Percentiles rank a stretch among this genome's conserved stretches.
phyloP scores from a whole-genome alignment of 2,113 vertebrate genomes.

The Phylloscopus trochilus region DNA sequence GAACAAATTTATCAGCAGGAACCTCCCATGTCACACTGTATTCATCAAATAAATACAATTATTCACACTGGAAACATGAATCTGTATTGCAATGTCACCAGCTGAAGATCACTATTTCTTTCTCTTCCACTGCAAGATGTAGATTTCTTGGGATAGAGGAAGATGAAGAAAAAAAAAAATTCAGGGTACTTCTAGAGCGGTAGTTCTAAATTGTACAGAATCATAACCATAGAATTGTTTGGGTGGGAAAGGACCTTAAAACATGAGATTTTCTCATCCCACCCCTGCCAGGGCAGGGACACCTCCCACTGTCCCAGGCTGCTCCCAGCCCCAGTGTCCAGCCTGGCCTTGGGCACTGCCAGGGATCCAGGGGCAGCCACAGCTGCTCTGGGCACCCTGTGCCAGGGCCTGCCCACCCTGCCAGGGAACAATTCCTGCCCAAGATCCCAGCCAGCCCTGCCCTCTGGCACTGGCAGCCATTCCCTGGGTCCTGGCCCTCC shows the following conservation, averaged over 20 bases:
- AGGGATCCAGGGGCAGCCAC: background rate
- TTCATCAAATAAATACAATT: background rate
- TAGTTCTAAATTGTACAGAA: background rate
- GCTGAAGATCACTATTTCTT: background rate
- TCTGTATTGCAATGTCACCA: background rate
- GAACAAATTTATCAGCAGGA: background rate
- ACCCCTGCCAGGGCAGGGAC: background rate
- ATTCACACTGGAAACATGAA: background rate
- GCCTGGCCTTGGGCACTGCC: background rate
- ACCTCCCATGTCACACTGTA: background rate
- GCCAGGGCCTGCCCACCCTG: background rate
- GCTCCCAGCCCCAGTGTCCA: background rate
- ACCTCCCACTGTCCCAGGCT: background rate
- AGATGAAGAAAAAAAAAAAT: background rate
- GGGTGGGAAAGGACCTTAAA: background rate
- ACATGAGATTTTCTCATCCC: fast-evolving
- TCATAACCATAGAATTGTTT: background rate
- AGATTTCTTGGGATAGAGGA: background rate
- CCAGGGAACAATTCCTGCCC: background rate
- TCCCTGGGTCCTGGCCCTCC: fast-evolving
- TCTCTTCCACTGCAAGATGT: background rate
- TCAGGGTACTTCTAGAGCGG: background rate
- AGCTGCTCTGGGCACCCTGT: background rate
- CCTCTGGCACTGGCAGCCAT: background rate
- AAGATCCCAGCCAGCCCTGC: fast-evolving